Evolutionary conservation across 2,113 vertebrate genomes (phyloP).

Genomic region (Nibea albiflora): DNA sequence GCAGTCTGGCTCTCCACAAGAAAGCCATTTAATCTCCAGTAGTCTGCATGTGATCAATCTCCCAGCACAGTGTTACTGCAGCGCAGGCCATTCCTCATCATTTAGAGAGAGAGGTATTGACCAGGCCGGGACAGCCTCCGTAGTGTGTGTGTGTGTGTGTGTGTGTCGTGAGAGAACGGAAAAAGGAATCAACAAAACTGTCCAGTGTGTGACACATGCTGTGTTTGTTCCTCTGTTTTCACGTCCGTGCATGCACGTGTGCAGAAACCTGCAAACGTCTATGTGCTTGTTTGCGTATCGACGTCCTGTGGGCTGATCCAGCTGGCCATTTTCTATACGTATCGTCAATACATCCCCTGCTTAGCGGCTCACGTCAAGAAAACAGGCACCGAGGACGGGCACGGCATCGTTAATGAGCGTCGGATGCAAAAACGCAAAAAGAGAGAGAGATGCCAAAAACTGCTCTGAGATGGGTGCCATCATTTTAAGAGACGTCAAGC

Average conservation of each 20-base stretch:
- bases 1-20: constrained; percentile 66
- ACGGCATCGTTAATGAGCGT: constrained; percentile 37
- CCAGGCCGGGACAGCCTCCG: constrained; percentile 59
- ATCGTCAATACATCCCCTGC: constrained; percentile 44
- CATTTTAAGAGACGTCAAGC: constrained; percentile 17
- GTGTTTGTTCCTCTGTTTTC: not conserved
- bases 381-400: constrained; percentile 34
- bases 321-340: constrained; percentile 37
- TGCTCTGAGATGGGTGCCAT: constrained; percentile 14
- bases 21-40: constrained; percentile 81
- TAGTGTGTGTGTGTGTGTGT: too few species aligned
- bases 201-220: constrained; percentile 24
- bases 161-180: constrained; percentile 48
- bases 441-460: not conserved
- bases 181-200: constrained; percentile 51
- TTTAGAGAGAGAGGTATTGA: constrained; percentile 81
- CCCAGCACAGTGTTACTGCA: constrained; percentile 75
- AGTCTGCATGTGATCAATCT: constrained; percentile 82
- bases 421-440: constrained; percentile 24
- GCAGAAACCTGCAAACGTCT: not conserved
- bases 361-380: constrained; percentile 31
- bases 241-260: not conserved
- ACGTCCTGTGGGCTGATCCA: constrained; percentile 26
- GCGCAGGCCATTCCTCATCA: constrained; percentile 80
- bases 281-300: constrained; percentile 21